A percentile compares a stretch with the other conserved stretches of the same genome.
Evolutionary conservation across 1,140 invertebrate genomes (phyloP).

Genomic region (Drosophila rufa): DNA sequence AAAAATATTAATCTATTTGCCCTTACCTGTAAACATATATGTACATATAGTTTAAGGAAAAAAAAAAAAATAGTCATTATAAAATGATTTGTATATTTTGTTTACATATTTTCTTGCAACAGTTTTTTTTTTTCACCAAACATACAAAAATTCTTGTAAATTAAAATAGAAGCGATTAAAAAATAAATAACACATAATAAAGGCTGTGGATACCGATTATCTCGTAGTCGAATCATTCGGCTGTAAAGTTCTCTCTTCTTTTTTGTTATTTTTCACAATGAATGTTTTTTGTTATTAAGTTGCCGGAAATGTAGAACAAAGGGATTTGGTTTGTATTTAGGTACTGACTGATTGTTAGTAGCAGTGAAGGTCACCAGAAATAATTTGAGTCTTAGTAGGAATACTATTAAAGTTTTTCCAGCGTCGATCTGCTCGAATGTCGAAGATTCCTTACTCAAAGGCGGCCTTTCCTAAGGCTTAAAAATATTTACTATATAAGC

Average conservation of each 20-base stretch:
- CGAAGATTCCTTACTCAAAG: too few relatives aligned
- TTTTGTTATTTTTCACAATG: not conserved
- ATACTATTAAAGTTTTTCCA: too few relatives aligned
- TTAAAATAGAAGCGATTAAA: not conserved
- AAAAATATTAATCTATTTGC: too few relatives aligned
- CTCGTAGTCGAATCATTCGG: not conserved
- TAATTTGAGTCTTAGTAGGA: not conserved
- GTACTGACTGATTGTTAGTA: not conserved
- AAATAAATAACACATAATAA: not conserved
- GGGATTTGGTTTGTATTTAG: not conserved
- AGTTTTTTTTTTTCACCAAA: too few relatives aligned
- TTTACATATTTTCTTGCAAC: too few relatives aligned
- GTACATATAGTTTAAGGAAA: too few relatives aligned
- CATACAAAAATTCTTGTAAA: too few relatives aligned
- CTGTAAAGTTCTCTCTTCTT: not conserved
- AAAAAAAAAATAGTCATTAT: too few relatives aligned
- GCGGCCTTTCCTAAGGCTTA: not conserved
- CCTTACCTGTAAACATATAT: too few relatives aligned
- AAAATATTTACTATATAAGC: not conserved
- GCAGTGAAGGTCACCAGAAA: not conserved
- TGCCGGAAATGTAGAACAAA: not conserved
- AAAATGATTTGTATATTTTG: too few relatives aligned
- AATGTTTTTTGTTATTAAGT: not conserved
- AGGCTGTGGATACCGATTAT: not conserved
- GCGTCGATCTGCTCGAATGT: not conserved